phyloP scores from a whole-genome alignment of 2,888 invertebrate genomes.

The Steinernema carpocapsae region DNA sequence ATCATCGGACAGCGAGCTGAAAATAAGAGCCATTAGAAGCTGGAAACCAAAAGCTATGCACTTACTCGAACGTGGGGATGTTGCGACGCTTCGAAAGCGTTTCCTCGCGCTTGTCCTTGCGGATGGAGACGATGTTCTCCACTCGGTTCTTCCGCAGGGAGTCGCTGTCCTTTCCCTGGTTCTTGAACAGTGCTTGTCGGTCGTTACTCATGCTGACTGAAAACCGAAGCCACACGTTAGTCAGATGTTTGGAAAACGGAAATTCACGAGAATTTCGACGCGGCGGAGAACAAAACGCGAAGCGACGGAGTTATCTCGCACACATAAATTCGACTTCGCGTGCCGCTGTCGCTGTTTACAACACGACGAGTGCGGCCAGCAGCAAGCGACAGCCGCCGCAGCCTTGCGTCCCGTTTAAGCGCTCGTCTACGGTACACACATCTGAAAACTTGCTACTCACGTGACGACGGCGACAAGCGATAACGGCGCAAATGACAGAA shows the following conservation, averaged over 20 bases:
- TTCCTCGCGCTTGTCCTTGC: conserved; percentile 98
- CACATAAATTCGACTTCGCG: conserved; percentile 14
- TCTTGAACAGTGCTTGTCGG: conserved; percentile 78
- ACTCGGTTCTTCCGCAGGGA: conserved; percentile 80
- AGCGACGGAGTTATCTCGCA: neutral
- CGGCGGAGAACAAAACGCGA: conserved; percentile 1
- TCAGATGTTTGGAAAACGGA: neutral
- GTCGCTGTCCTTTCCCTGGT: conserved; percentile 98
- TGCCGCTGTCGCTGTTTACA: conserved; percentile 34
- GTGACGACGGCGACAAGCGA: neutral
- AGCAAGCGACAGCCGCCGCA: conserved; percentile 33
- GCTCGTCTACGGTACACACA: conserved; percentile 15
- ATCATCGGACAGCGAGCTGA: conserved; percentile 29
- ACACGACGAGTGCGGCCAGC: conserved; percentile 15
- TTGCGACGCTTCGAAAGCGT: conserved; percentile 92
- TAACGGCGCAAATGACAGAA: neutral
- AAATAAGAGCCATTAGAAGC: neutral
- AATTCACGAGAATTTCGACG: neutral
- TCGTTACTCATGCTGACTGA: conserved; percentile 39
- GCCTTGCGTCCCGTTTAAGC: conserved; percentile 12
- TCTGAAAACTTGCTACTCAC: conserved; percentile 6
- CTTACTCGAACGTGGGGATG: conserved; percentile 76
- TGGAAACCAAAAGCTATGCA: conserved; percentile 6
- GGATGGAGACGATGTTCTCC: conserved; percentile 74
- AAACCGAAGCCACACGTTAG: neutral